Conservation (phyloP, 2,113 vertebrate genomes). For the Phrynocephalus versicolor region DNA sequence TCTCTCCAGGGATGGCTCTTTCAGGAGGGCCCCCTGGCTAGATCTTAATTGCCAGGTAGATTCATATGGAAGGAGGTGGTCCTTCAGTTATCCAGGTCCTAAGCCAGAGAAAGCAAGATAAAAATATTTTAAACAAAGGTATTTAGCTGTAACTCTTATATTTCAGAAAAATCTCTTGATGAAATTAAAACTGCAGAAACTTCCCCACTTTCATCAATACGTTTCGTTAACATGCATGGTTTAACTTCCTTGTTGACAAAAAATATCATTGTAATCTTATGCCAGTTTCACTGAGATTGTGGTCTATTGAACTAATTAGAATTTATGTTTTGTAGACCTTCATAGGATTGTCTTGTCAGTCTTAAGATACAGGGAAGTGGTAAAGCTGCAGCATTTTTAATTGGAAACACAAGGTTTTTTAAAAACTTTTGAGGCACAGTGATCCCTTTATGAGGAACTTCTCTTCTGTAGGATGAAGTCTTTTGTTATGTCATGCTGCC, state of each 20-base stretch:
- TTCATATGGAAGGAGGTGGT: too few relatives aligned
- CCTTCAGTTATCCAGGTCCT: too few relatives aligned
- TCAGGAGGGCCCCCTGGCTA: too few relatives aligned
- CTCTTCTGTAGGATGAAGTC: slow-evolving; percentile 49
- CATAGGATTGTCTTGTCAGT: background rate
- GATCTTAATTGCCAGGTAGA: too few relatives aligned
- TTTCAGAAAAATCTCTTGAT: background rate
- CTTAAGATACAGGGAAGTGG: slow-evolving; percentile 10
- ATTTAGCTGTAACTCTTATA: background rate
- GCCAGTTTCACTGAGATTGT: background rate
- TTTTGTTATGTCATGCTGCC: slow-evolving; percentile 49
- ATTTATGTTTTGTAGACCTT: background rate
- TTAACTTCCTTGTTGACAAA: background rate
- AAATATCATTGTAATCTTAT: background rate
- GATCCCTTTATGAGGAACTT: slow-evolving; percentile 59
- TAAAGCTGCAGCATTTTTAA: slow-evolving; percentile 44
- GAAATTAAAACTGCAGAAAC: background rate
- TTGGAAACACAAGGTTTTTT: slow-evolving; percentile 51
- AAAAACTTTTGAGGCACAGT: slow-evolving; percentile 53
- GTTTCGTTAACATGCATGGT: background rate
- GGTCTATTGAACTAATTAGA: background rate
- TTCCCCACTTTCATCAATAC: background rate
- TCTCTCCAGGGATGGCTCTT: too few relatives aligned
- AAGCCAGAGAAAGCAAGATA: too few relatives aligned
- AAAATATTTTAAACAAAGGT: too few relatives aligned